Evolutionary conservation across 2,797 vertebrate species (phyloP), one percentile per base, ranked within the genome.

Genomic region (Myotis daubentonii): DNA sequence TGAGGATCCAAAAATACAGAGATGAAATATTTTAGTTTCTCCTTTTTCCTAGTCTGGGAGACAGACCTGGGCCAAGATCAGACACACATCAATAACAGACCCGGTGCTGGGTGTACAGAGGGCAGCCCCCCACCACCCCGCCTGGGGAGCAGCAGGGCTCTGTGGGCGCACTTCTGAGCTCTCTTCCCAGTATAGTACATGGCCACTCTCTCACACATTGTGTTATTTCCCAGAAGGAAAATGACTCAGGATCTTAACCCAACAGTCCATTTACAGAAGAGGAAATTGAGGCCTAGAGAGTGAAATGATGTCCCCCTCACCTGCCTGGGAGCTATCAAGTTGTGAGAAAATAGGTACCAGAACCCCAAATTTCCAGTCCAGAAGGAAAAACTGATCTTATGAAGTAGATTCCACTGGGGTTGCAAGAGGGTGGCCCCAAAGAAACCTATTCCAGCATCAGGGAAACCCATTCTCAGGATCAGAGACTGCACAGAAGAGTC

Each of bases 91-190:
- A 51, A 41, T 66, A 17, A 12, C 0, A 1, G 8, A 9, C 62
- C 9, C 12, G 0, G 22, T 1, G 71, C 70, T 51, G n/a, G 23
- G 10, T 22, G 8, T 11, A 49, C 13, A 25, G 28, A n/a, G 4
- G 68, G 19, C 3, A 0, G 11, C 41, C 72, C 44, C 44, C 41
- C 41, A 0, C 41, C 10, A n/a, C n/a, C 44, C 44, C 0, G 36
- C n/a, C 38, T 23, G 0, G 3, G 15, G 55, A 44, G 30, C 15
- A 30, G 13, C 8, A 11, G 16, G 49, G 8, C 19, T 66, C 60
- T 0, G 3, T 11, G 17, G 7, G 7, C 10, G 60, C 44, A 11
- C 0, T 7, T 68, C 13, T 16, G 20, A 36, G 38, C 4, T 28
- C 72, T 51, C 57, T 38, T 17, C 9, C 20, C 5, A 28, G 25